These are phyloP conservation scores for Pseudorectes ferrugineus DNA, from an alignment of 2,113 vertebrate genomes.

Conservation along the genomic window DNA sequence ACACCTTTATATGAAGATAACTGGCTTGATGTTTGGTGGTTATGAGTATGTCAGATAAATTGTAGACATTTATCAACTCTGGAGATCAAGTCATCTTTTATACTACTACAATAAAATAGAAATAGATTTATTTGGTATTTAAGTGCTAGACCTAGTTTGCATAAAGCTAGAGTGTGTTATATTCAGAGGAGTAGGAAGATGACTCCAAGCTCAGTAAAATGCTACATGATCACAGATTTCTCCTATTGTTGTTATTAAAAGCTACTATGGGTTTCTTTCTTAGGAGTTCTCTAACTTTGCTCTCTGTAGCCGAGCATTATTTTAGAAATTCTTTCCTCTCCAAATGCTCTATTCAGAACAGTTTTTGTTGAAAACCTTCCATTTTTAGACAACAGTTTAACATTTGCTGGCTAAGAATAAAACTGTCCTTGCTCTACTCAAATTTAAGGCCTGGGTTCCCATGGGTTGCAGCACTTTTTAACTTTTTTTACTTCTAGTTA, in stretches of 20 bases:
- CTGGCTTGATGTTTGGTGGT: background rate
- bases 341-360: background rate
- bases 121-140: conserved; percentile 35
- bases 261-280: background rate
- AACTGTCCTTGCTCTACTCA: background rate
- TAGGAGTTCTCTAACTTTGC: background rate
- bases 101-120: background rate
- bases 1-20: background rate
- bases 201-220: conserved; percentile 42
- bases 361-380: background rate
- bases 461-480: background rate
- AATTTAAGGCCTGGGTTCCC: conserved; percentile 13
- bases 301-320: background rate
- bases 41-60: background rate
- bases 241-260: conserved; percentile 23
- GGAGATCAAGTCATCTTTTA: background rate
- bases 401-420: conserved; percentile 19
- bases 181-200: conserved; percentile 18
- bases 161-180: conserved; percentile 41
- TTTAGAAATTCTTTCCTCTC: background rate
- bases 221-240: conserved; percentile 10
- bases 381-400: background rate
- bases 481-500: background rate
- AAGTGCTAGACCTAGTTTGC: conserved; percentile 21
- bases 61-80: background rate